Evolutionary conservation across 2,113 vertebrate species (phyloP).

Genomic region (Centropus bengalensis): DNA sequence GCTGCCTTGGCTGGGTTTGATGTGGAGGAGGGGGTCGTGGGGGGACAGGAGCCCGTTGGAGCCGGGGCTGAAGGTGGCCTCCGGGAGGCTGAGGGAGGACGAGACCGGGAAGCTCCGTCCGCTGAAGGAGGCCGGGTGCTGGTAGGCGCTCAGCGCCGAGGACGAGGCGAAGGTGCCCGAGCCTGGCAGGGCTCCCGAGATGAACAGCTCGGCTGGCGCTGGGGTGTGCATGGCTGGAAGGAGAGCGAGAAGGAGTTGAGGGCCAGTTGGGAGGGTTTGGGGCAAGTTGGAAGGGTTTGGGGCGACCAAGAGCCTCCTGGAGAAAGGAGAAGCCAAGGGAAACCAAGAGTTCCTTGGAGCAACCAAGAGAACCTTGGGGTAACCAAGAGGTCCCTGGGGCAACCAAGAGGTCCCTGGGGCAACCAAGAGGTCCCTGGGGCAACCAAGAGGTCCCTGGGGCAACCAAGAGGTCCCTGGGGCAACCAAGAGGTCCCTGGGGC

Average conservation of each 20-base stretch:
- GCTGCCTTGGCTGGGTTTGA: conserved; percentile 80
- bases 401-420: no score
- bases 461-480: rapidly evolving
- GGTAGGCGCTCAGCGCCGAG: conserved; percentile 94
- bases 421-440: no score
- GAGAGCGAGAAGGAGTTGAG: background rate
- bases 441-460: background rate
- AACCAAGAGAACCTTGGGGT: no score
- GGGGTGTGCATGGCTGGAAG: conserved; percentile 92
- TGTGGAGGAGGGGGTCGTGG: conserved; percentile 88
- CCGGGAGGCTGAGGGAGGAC: conserved; percentile 88
- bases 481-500: no score
- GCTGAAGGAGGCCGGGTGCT: conserved; percentile 93
- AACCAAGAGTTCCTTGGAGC: no score
- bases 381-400: no score
- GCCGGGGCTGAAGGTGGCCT: conserved; percentile 92
- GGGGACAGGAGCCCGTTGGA: conserved; percentile 90
- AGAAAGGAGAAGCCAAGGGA: no score
- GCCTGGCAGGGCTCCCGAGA: conserved; percentile 91
- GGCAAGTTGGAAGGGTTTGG: no score
- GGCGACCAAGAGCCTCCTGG: no score
- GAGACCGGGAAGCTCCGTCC: conserved; percentile 91
- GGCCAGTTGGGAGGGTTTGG: no score
- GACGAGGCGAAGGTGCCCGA: conserved; percentile 94
- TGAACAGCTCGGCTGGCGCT: conserved; percentile 93